Conservation (phyloP, 2,888 invertebrate genomes). For the Nephrotoma flavescens region DNA sequence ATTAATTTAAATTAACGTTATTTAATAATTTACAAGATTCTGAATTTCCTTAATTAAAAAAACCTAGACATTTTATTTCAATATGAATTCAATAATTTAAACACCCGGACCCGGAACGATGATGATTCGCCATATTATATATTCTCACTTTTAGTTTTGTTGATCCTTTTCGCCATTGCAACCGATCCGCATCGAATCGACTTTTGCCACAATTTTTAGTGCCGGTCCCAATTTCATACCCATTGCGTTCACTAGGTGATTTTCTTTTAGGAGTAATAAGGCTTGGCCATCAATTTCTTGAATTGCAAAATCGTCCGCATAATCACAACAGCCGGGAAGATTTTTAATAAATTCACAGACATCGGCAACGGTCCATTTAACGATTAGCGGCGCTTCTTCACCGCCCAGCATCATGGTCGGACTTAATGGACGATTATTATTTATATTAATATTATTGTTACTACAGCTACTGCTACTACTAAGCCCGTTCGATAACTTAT, state of each 20-base stretch:
- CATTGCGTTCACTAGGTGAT: conserved; percentile 88
- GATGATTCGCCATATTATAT: not conserved
- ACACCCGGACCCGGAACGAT: not conserved
- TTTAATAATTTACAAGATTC: not conserved
- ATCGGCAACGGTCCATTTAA: conserved; percentile 54
- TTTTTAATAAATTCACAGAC: conserved; percentile 81
- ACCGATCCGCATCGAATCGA: conserved; percentile 49
- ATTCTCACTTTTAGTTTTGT: not conserved
- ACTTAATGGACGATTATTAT: not conserved
- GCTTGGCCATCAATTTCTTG: conserved; percentile 97
- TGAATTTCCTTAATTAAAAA: not conserved
- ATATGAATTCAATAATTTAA: not conserved
- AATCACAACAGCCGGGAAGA: conserved; percentile 79
- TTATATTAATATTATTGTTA: not conserved
- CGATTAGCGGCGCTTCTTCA: conserved; percentile 23
- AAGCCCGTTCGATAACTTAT: not conserved
- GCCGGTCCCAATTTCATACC: conserved; percentile 93
- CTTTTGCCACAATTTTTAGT: conserved; percentile 85
- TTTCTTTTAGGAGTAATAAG: conserved; percentile 77
- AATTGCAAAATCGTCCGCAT: conserved; percentile 86
- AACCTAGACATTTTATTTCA: not conserved
- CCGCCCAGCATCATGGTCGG: not conserved
- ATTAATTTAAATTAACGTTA: not conserved
- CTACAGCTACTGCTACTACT: not conserved
- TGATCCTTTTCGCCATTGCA: not conserved